Conservation (phyloP, 2,113 vertebrate genomes). For the Morphnarchus princeps region DNA sequence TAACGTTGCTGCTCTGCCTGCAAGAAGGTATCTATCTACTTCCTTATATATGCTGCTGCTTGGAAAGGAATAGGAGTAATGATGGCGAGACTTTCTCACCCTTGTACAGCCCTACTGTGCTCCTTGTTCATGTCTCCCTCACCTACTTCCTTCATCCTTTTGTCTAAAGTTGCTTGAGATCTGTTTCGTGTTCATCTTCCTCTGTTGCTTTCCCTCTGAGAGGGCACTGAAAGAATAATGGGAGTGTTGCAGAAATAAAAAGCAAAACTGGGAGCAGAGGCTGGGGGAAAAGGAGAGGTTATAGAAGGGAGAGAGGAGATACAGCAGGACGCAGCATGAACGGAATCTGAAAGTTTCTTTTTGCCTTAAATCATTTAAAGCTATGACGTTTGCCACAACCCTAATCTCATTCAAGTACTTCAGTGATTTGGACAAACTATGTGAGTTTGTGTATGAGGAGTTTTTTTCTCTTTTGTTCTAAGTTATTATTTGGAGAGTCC, state of each 20-base stretch:
- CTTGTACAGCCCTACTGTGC: background rate
- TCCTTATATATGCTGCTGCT: background rate
- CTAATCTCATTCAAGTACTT: background rate
- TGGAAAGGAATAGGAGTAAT: background rate
- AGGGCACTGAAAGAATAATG: background rate
- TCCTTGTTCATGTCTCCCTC: background rate
- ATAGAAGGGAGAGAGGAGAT: background rate
- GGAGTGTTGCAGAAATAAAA: background rate
- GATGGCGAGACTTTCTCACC: background rate
- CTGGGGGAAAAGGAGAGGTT: background rate
- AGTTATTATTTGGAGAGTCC: conserved; percentile 40
- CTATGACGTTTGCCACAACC: background rate
- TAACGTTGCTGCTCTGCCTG: background rate
- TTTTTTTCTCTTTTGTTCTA: conserved; percentile 5
- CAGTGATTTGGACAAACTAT: background rate
- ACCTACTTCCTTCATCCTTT: background rate
- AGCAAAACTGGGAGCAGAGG: background rate
- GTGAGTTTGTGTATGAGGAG: background rate
- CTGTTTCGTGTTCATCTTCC: background rate
- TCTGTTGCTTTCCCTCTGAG: background rate
- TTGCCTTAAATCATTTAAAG: background rate
- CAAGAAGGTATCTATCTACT: background rate
- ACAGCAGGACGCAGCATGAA: background rate
- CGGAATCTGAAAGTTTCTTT: background rate
- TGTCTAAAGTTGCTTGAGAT: background rate